These are phyloP conservation scores for Corvus cornix DNA, from an alignment of 2,113 vertebrate species.

Conservation along the genomic window DNA sequence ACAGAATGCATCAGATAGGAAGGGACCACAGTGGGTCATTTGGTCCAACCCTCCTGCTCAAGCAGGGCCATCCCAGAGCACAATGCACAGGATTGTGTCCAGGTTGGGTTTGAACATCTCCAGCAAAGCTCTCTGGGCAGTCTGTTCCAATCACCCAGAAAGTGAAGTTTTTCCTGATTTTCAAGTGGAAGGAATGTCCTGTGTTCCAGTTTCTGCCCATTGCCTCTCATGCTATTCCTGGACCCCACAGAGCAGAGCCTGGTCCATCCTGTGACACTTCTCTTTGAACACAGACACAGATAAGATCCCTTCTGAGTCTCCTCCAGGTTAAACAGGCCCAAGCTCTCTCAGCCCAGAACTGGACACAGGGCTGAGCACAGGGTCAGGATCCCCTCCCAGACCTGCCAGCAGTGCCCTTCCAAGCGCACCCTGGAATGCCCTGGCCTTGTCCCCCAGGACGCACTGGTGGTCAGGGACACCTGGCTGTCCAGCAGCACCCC, in stretches of 20 bases:
- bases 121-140: background rate
- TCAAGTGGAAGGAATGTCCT: background rate
- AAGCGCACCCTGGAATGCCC: accelerated
- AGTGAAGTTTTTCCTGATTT: background rate
- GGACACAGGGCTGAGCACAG: background rate
- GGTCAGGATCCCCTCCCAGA: background rate
- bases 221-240: background rate
- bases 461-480: background rate
- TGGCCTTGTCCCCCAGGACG: background rate
- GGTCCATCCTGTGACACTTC: background rate
- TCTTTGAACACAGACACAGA: background rate
- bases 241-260: background rate
- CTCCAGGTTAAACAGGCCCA: background rate
- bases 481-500: background rate
- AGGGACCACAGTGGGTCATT: background rate
- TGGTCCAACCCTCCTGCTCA: too few species aligned
- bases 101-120: too few species aligned
- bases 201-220: background rate
- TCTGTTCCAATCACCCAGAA: too few species aligned
- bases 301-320: background rate
- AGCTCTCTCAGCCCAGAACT: background rate
- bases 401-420: background rate
- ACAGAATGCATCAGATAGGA: background rate
- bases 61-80: background rate
- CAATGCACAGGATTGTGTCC: background rate